Percentiles rank a stretch among this genome's conserved stretches.
These are phyloP conservation scores for Chrysogorgia sp. DNA, from an alignment of 92 coral and sea anemone species.

Conservation along the genomic window DNA sequence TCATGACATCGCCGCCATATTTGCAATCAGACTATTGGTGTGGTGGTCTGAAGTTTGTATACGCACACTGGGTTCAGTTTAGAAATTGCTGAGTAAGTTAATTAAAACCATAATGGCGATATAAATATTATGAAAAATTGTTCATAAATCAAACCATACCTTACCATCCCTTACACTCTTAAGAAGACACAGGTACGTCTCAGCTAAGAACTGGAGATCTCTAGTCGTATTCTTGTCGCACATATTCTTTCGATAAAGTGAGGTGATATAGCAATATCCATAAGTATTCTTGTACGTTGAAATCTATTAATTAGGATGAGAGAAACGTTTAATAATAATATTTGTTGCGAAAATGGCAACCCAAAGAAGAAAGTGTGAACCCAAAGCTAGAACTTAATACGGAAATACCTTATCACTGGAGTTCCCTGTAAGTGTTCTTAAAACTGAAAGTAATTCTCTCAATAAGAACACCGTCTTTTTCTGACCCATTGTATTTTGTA, in stretches of 20 bases:
- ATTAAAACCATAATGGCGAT: background rate
- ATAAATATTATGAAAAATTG: background rate
- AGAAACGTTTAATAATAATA: background rate
- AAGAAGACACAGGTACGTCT: conserved; percentile 36
- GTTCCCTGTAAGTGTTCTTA: background rate
- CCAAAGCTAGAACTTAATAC: no score
- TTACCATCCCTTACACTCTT: conserved; percentile 13
- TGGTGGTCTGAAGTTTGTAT: no score
- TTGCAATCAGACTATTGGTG: no score
- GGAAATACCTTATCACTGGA: background rate
- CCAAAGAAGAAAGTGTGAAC: no score
- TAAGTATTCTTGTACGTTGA: conserved; percentile 17
- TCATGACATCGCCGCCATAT: no score
- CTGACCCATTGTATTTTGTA: background rate
- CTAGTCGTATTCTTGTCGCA: background rate
- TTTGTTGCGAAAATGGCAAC: background rate
- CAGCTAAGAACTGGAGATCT: conserved; percentile 25
- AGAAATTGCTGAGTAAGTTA: no score
- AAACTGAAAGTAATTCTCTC: conserved; percentile 27
- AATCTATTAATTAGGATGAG: background rate
- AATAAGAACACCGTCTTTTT: conserved; percentile 3
- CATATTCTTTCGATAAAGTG: conserved; percentile 15
- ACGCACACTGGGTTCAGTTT: no score
- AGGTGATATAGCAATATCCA: conserved; percentile 10
- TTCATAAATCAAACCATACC: conserved; percentile 7